Base-by-base conservation (phyloP, 2,888 invertebrate species). In the Pedicia rivosa region DNA sequence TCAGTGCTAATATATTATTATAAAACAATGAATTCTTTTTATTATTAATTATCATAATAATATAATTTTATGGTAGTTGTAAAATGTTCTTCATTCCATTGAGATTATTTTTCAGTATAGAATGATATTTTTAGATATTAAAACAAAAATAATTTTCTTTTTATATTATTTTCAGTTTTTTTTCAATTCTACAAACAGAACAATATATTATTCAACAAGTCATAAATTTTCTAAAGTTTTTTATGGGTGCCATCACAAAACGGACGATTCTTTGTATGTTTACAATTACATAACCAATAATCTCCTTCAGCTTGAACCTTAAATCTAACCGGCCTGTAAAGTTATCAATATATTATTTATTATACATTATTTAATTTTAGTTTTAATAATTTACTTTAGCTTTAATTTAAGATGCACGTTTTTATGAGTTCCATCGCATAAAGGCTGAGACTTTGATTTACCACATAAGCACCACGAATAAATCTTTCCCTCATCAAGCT, bases 261-360 rank as follows among this genome's bases (percentile, higher is more conserved):
- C 2, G 98, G 98, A 44, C 88, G 68, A 47, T 86, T 82, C 34
- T 72, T 72, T 1, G 94, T 91, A 54, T 94, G 94, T 60, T 98
- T 98, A 56, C 98, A 98, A 56, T 90, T 90, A 57, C 98, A 98
- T n/a, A 98, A 64, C 84, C 90, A 92, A 56, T 92, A 94, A 13
- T 88, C 84, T 49, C 86, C 87, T 0, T 80, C 78, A 63, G 91
- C 80, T 35, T 76, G 74, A 2, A 95, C 91, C 46, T 68, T 66
- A 53, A 95, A 94, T 41, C 69, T 64, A 4, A 94, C 64, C 0
- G 97, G 97, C 44, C 75, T 78, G 57, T 28, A 63, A n/a, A n/a
- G n/a, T n/a, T n/a, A n/a, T n/a, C n/a, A n/a, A 62, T 36, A 27
- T 38, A 62, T 31, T 33, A 36, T 28, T 13, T 9, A 38, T 22